phyloP scores from a whole-genome alignment of 2,113 vertebrate genomes.

The Tyto alba region DNA sequence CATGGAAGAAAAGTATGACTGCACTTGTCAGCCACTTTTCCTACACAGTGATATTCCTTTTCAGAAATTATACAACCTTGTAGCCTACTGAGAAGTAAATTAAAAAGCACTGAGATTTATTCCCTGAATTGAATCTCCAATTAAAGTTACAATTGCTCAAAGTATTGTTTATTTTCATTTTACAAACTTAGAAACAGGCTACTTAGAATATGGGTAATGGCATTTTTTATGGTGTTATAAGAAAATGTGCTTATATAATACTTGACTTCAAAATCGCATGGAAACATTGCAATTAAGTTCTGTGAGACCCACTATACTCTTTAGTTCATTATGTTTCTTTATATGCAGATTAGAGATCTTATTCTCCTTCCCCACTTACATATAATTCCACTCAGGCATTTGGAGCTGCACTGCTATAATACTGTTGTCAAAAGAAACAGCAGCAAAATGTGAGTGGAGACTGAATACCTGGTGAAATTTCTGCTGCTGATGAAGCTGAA shows the following conservation, averaged over 20 bases:
- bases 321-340: background rate
- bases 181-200: background rate
- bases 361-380: background rate
- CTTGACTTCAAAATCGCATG: background rate
- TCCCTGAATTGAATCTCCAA: background rate
- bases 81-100: conserved; percentile 36
- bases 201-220: background rate
- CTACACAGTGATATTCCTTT: background rate
- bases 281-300: background rate
- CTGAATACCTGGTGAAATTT: background rate
- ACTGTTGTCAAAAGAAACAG: background rate
- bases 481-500: background rate
- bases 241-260: background rate
- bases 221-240: background rate
- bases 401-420: background rate
- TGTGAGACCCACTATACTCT: background rate
- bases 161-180: background rate
- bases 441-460: background rate
- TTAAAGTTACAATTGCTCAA: background rate
- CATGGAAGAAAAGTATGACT: background rate
- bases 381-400: background rate
- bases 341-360: background rate
- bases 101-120: background rate
- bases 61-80: background rate
- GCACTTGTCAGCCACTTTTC: background rate